phyloP scores from a whole-genome alignment of 2,888 invertebrate species.

The Diarsia mendica region DNA sequence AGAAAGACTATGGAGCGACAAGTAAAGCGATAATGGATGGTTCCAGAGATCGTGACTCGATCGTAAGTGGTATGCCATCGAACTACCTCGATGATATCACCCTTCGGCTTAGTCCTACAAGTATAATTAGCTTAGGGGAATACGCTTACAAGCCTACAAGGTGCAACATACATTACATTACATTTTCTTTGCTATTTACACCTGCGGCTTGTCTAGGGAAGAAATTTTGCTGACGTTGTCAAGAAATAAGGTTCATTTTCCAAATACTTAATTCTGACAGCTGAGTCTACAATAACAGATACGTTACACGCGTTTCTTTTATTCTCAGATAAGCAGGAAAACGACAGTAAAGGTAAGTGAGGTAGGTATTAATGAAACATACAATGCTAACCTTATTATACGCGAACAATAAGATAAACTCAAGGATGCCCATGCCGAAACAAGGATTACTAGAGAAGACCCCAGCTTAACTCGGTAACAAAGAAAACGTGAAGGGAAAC shows the following conservation, averaged over 20 bases:
- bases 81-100: conserved; percentile 40
- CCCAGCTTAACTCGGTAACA: conserved; percentile 14
- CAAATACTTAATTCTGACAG: not conserved
- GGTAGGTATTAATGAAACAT: conserved; percentile 23
- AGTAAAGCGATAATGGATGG: not conserved
- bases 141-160: conserved; percentile 37
- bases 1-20: conserved; percentile 3
- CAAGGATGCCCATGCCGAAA: conserved; percentile 14
- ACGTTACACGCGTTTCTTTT: not conserved
- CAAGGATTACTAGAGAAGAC: conserved; percentile 21
- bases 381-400: conserved; percentile 9
- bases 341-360: conserved; percentile 7
- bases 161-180: conserved; percentile 23
- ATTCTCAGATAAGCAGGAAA: conserved; percentile 14
- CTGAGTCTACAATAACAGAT: not conserved
- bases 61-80: conserved; percentile 17
- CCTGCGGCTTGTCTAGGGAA: conserved; percentile 1
- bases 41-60: conserved; percentile 31
- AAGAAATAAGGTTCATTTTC: not conserved
- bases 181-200: conserved; percentile 27
- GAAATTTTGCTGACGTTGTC: not conserved
- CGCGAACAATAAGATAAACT: conserved; percentile 19
- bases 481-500: conserved; percentile 41
- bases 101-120: conserved; percentile 43
- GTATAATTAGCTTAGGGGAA: conserved; percentile 46